A percentile compares a stretch with the other conserved stretches of the same genome.
These are phyloP conservation scores for Halcyon malimbica DNA, from an alignment of 2,113 vertebrate genomes.

Conservation along the genomic window DNA sequence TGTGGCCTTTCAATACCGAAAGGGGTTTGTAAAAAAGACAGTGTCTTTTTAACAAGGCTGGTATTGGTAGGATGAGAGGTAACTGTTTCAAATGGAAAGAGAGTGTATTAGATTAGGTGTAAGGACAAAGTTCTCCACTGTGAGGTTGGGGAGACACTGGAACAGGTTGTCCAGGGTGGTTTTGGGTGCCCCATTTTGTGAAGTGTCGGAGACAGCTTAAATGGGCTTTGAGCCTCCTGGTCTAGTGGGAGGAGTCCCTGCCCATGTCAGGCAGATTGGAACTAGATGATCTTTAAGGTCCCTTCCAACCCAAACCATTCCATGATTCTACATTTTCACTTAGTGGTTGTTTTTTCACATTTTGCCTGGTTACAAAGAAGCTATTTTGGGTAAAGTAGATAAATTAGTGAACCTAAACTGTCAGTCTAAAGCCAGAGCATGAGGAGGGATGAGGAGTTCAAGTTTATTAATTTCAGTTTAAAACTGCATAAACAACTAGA, in stretches of 20 bases:
- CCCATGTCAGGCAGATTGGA: fast-evolving
- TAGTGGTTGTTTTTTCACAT: neutral
- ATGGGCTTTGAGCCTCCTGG: neutral
- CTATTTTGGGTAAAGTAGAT: neutral
- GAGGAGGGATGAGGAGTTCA: neutral
- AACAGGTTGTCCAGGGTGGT: neutral
- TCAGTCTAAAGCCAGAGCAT: neutral
- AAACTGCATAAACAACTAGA: neutral
- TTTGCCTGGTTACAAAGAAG: neutral
- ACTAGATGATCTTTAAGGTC: neutral
- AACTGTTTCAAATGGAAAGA: neutral
- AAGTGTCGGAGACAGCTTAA: neutral
- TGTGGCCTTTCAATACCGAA: neutral
- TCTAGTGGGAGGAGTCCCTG: neutral
- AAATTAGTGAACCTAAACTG: neutral
- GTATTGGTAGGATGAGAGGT: neutral
- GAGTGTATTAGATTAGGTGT: neutral
- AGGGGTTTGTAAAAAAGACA: neutral
- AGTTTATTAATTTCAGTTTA: neutral
- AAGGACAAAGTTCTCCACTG: neutral
- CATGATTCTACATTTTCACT: neutral
- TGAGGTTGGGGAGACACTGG: neutral
- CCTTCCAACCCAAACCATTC: neutral
- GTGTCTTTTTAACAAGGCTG: neutral
- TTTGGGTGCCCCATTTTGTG: neutral